phyloP scores from a whole-genome alignment of 2,113 vertebrate genomes.

The Chrysochloris asiatica region DNA sequence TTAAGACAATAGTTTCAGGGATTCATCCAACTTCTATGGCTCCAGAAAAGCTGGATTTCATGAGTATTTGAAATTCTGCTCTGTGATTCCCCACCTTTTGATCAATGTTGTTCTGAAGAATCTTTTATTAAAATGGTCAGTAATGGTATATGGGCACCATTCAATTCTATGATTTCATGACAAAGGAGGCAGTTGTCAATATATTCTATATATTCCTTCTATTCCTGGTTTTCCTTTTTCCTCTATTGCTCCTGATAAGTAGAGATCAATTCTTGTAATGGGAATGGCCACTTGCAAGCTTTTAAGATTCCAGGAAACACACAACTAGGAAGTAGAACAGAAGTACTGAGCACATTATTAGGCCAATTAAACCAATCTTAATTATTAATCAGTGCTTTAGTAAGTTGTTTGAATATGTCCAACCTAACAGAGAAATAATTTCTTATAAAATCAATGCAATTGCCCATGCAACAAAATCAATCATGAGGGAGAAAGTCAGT shows the following conservation, averaged over 20 bases:
- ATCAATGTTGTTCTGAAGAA: background rate
- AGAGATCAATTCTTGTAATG: background rate
- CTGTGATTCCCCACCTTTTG: background rate
- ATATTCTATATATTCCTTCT: background rate
- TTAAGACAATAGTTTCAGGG: no score
- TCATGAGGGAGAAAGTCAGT: background rate
- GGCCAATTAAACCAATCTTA: background rate
- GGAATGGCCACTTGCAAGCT: background rate
- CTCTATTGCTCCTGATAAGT: background rate
- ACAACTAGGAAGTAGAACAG: background rate
- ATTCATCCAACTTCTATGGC: no score
- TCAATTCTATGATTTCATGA: background rate
- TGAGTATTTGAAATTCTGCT: background rate
- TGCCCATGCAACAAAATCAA: background rate
- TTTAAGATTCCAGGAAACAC: background rate
- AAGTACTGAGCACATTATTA: background rate
- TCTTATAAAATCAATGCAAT: background rate
- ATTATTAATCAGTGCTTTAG: background rate
- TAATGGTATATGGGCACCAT: background rate
- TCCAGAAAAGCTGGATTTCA: no score
- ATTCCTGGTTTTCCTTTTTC: background rate
- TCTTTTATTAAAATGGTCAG: background rate
- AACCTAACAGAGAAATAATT: background rate
- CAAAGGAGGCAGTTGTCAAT: background rate
- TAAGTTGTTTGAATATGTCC: no score